Percentiles rank a stretch among this genome's conserved stretches.
Evolutionary conservation across 2,888 invertebrate genomes (phyloP).

Genomic region (Napeogenes sylphis): DNA sequence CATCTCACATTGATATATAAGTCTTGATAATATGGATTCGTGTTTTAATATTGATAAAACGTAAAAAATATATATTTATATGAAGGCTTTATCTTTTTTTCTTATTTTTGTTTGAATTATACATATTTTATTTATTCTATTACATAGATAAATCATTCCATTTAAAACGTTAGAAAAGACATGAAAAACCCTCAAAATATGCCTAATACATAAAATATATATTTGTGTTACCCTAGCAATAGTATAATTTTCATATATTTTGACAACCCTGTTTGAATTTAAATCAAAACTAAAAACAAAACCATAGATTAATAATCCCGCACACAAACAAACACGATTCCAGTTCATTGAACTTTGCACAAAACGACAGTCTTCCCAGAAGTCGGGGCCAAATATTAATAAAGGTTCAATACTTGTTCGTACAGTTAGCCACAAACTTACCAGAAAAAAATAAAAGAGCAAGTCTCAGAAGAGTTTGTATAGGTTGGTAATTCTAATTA

Average conservation of each 20-base stretch:
- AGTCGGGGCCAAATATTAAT: slow-evolving; percentile 57
- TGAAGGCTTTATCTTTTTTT: too few species aligned
- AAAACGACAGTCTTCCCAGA: slow-evolving; percentile 67
- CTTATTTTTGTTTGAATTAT: too few species aligned
- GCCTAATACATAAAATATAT: too few species aligned
- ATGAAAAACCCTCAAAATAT: too few species aligned
- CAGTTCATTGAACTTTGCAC: slow-evolving; percentile 55
- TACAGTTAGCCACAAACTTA: slow-evolving; percentile 25
- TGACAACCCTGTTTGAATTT: slow-evolving; percentile 20
- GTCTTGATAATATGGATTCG: not conserved
- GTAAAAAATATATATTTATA: not conserved
- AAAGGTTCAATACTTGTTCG: slow-evolving; percentile 48
- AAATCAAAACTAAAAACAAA: slow-evolving; percentile 22
- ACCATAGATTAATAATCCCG: slow-evolving; percentile 31
- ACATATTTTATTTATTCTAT: too few species aligned
- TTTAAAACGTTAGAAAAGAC: too few species aligned
- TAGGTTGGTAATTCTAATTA: not conserved
- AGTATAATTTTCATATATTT: slow-evolving; percentile 9
- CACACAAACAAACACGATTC: slow-evolving; percentile 48
- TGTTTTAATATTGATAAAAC: slow-evolving; percentile 9
- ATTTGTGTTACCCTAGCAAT: not conserved
- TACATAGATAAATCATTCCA: too few species aligned
- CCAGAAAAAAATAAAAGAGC: not conserved
- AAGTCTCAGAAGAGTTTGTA: not conserved
- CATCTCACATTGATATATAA: not conserved